Conservation (phyloP, 1,140 invertebrate genomes). For the Lepidurus packardi region DNA sequence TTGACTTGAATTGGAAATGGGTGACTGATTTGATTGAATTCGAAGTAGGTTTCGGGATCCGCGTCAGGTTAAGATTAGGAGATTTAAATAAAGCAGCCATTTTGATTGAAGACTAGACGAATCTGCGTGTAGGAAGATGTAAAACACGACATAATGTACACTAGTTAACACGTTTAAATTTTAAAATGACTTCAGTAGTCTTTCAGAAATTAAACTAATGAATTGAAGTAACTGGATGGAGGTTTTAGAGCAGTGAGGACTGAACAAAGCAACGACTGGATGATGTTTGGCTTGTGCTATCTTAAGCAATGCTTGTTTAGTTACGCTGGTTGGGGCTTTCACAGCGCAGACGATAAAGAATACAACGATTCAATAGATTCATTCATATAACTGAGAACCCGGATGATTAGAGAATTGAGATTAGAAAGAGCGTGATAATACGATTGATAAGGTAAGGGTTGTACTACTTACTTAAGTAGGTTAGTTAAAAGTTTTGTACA, state of each 20-base stretch:
- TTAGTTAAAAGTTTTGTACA: neutral
- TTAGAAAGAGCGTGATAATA: neutral
- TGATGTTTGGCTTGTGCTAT: too few species aligned
- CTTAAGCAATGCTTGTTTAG: too few species aligned
- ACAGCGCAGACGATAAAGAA: too few species aligned
- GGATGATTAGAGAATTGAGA: neutral
- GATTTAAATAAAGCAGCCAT: constrained; percentile 22
- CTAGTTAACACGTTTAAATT: neutral
- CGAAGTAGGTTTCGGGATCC: neutral
- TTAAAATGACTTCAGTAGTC: neutral
- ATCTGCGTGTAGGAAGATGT: neutral
- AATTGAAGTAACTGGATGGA: too few species aligned
- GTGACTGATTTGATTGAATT: neutral
- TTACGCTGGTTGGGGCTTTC: too few species aligned
- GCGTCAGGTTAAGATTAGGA: neutral
- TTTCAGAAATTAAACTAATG: neutral
- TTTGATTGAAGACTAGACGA: constrained; percentile 16
- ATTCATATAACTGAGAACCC: neutral
- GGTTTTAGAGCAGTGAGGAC: too few species aligned
- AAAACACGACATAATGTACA: neutral
- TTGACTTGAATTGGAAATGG: neutral
- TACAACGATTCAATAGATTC: too few species aligned
- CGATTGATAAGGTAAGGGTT: neutral
- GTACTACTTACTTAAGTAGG: neutral
- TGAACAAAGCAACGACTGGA: too few species aligned